Base-by-base conservation (phyloP, 2,797 vertebrate species). In the Parauchenoglanis ngamensis region DNA sequence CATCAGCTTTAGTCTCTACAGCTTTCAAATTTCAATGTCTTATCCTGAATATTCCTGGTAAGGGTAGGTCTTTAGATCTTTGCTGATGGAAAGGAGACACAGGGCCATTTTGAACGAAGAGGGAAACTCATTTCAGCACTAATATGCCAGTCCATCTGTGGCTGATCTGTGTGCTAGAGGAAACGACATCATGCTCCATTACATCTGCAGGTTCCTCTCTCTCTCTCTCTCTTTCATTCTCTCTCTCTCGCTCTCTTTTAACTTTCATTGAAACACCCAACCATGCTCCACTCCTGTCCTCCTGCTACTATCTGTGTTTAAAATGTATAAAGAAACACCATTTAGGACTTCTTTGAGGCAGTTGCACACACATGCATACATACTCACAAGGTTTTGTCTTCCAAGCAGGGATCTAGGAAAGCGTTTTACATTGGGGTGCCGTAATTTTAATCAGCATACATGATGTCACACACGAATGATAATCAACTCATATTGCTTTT, bases 321-420 rank as follows among this genome's bases (percentile, higher is more conserved):
- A 19, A 59, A 79, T 5, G 8, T 31, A 79, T 21, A 35, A 12
- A 79, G 10, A 80, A 80, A 59, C 4, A 4, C 59, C 0, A 21
- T 52, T 77, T 31, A 76, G 12, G 13, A 28, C 4, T 28, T 31
- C 7, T 77, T 77, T 79, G 17, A 78, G 49, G 15, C 13, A 57
- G 35, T 1, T 35, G 49, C 21, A 49, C 44, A 75, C 35, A 46
- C 46, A 11, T 46, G 52, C 23, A 46, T 3, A 75, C 4, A 17
- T 21, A 75, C 21, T 49, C 21, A n/a, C 23, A 52, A 49, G 73
- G 49, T 75, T 82, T 85, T 61, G 83, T 85, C 84, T 87, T 73
- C 19, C 7, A 19, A 17, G 31, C 31, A 17, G 5, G 15, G 17
- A 70, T 70, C 21, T 73, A 21, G 21, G 23, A 75, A 28, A 2